Percentiles rank a stretch among this genome's conserved stretches.
Conservation (phyloP, 2,113 vertebrate species). For the Heteronetta atricapilla region DNA sequence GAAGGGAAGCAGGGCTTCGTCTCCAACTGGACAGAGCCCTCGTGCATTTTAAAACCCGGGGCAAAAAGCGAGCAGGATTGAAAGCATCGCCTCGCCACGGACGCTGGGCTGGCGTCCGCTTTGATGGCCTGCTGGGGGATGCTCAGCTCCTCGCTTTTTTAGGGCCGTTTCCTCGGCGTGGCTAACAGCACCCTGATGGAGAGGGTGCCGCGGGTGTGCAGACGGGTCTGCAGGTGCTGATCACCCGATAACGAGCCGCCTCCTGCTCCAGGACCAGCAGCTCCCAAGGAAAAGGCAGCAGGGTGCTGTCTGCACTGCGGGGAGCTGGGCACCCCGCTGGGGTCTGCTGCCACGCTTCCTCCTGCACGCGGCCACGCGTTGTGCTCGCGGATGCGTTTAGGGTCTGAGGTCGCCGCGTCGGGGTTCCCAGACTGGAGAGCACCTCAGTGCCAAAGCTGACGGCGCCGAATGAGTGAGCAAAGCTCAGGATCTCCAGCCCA, state of each 20-base stretch:
- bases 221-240: background rate
- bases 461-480: rapidly evolving
- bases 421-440: background rate
- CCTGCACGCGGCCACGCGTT: background rate
- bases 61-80: background rate
- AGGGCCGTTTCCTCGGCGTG: rapidly evolving
- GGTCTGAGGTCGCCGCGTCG: too few species aligned
- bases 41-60: background rate
- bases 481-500: background rate
- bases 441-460: rapidly evolving
- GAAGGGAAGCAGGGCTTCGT: background rate
- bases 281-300: background rate
- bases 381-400: too few species aligned
- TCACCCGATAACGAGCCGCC: background rate
- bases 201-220: background rate
- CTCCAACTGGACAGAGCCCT: background rate
- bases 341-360: rapidly evolving
- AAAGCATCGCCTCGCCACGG: rapidly evolving
- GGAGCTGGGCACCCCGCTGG: background rate
- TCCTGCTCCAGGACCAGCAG: background rate
- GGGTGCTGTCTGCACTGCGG: rapidly evolving
- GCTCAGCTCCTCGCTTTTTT: background rate
- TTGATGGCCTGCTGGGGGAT: background rate
- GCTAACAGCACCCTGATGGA: background rate
- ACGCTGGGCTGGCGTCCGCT: rapidly evolving